Percentiles rank a stretch among this genome's conserved stretches.
Conservation (phyloP, 2,797 vertebrate genomes). For the Phalloptychus januarius region DNA sequence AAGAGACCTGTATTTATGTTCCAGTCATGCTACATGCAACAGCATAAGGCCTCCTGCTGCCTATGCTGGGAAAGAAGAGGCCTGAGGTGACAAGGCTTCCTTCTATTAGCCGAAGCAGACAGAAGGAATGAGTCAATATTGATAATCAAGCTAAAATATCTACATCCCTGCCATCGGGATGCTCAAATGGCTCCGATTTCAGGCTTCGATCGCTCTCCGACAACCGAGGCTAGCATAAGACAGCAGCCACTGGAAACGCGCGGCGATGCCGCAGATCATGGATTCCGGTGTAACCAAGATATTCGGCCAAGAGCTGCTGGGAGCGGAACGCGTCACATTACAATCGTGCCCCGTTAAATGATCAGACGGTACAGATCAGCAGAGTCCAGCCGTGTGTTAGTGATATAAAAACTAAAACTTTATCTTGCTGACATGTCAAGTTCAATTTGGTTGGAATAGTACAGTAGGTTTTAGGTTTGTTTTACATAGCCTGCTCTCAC, state of each 20-base stretch:
- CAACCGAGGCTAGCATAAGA: not conserved
- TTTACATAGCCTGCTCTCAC: not conserved
- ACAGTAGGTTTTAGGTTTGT: not conserved
- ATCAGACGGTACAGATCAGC: not conserved
- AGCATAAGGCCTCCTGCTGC: conserved; percentile 53
- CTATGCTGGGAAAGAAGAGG: conserved; percentile 56
- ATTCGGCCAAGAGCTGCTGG: not conserved
- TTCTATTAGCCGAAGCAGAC: conserved; percentile 29
- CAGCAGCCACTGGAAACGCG: not conserved
- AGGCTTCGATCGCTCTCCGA: not conserved
- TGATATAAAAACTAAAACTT: not conserved
- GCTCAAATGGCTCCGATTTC: not conserved
- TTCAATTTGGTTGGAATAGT: not conserved
- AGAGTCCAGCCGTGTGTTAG: not conserved
- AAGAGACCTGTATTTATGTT: conserved; percentile 13
- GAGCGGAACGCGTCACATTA: not conserved
- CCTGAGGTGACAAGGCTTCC: conserved; percentile 30
- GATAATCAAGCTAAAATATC: conserved; percentile 21
- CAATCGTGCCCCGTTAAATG: not conserved
- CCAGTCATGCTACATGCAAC: conserved; percentile 17
- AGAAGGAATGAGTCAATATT: conserved; percentile 63
- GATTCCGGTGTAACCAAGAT: not conserved
- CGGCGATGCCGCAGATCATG: not conserved
- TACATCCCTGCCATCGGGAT: not conserved
- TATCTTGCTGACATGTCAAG: not conserved